Conservation (phyloP, 1,140 invertebrate genomes). For the Lepidotrigona ventralis region DNA sequence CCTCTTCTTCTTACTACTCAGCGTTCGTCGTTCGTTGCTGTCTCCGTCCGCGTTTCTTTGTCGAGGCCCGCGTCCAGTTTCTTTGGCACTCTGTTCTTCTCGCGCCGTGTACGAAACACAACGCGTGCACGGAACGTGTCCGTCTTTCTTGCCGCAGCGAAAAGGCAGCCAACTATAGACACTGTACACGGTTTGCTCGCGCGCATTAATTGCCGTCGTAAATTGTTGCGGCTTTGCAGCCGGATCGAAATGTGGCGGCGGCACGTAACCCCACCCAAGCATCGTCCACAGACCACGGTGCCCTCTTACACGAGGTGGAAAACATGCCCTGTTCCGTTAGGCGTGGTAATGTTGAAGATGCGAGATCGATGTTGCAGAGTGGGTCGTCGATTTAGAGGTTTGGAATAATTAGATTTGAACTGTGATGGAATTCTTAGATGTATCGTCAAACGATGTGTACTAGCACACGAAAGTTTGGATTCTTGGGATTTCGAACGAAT, state of each 20-base stretch:
- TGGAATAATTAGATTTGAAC: too few relatives aligned
- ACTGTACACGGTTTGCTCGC: slow-evolving; percentile 77
- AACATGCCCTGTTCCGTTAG: background rate
- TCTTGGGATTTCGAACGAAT: too few relatives aligned
- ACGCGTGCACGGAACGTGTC: slow-evolving; percentile 39
- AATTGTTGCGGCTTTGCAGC: slow-evolving; percentile 78
- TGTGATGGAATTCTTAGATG: too few relatives aligned
- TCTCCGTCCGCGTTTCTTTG: slow-evolving; percentile 10
- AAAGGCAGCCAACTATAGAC: slow-evolving; percentile 72
- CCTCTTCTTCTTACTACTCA: slow-evolving; percentile 5
- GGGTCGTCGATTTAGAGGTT: too few relatives aligned
- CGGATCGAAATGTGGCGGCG: slow-evolving; percentile 61
- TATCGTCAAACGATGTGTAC: too few relatives aligned
- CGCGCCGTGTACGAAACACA: background rate
- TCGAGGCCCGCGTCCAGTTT: background rate
- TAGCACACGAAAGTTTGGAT: too few relatives aligned
- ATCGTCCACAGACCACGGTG: too few relatives aligned
- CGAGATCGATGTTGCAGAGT: too few relatives aligned
- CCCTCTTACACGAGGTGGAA: background rate
- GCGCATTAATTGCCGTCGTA: slow-evolving; percentile 80
- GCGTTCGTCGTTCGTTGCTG: background rate
- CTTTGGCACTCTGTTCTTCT: slow-evolving; percentile 4
- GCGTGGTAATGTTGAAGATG: too few relatives aligned
- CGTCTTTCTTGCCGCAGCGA: slow-evolving; percentile 33
- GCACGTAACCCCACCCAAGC: slow-evolving; percentile 27